phyloP scores from a whole-genome alignment of 2,113 vertebrate species.

The Pluvialis apricaria region DNA sequence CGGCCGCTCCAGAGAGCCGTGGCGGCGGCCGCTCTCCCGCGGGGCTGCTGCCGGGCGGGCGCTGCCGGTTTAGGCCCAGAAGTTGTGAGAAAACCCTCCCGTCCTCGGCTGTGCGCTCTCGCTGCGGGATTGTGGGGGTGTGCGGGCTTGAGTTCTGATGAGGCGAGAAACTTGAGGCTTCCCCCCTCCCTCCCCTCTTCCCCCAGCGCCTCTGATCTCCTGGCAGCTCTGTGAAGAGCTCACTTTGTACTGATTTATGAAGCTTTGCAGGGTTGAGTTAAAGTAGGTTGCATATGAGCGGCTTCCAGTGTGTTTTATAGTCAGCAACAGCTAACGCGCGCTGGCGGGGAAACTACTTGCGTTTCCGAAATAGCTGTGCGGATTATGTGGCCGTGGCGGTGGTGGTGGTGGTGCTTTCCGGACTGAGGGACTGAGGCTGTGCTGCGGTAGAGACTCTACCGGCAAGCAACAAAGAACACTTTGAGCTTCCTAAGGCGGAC shows the following conservation, averaged over 20 bases:
- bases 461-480: not conserved
- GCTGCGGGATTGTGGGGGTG: not conserved
- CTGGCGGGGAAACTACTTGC: not conserved
- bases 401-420: not conserved
- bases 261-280: not conserved
- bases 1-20: not conserved
- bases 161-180: not conserved
- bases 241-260: not conserved
- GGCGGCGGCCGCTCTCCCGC: not conserved
- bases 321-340: fast-evolving
- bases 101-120: not conserved
- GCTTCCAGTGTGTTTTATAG: fast-evolving
- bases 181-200: too few relatives aligned
- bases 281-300: not conserved
- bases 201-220: not conserved
- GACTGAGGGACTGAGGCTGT: not conserved
- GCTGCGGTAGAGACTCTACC: not conserved
- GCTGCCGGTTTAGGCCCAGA: not conserved
- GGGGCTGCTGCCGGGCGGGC: not conserved
- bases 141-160: not conserved
- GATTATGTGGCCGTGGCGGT: fast-evolving
- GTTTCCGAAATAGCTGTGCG: fast-evolving
- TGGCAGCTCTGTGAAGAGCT: not conserved
- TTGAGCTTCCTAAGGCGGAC: fast-evolving
- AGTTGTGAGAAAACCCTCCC: not conserved